A percentile compares a stretch with the other conserved stretches of the same genome.
Evolutionary conservation across 1,140 invertebrate genomes (phyloP).

Genomic region (Bombus vancouverensis): DNA sequence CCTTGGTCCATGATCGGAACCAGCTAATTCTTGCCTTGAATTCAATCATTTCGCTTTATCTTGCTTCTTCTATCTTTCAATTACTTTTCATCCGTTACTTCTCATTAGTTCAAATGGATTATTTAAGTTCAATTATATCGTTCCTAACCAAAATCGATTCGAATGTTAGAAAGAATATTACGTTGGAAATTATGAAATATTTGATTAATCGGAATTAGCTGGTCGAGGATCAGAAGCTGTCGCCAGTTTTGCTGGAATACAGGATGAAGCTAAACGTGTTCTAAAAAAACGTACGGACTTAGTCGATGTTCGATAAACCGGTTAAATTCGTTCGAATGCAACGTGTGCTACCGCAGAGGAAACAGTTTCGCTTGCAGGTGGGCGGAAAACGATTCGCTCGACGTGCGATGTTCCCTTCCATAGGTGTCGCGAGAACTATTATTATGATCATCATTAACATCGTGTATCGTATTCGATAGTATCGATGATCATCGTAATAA

Average conservation of each 20-base stretch:
- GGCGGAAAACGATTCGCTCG: conserved; percentile 50
- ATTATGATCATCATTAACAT: conserved; percentile 20
- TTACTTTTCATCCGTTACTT: too few species aligned
- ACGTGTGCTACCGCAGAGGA: not conserved
- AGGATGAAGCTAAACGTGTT: too few species aligned
- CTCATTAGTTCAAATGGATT: not conserved
- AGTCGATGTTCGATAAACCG: not conserved
- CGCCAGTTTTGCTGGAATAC: not conserved
- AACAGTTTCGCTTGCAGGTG: not conserved
- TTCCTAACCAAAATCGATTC: not conserved
- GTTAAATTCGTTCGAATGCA: conserved; percentile 6
- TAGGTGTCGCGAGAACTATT: conserved; percentile 47
- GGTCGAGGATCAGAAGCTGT: not conserved
- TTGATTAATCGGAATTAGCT: not conserved
- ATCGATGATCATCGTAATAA: conserved; percentile 53
- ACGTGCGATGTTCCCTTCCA: conserved; percentile 27
- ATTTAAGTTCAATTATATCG: not conserved
- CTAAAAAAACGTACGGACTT: conserved; percentile 1
- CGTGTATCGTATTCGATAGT: conserved; percentile 24
- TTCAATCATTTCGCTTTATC: not conserved
- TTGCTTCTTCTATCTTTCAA: too few species aligned
- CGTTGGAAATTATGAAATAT: not conserved
- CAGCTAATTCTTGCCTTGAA: not conserved
- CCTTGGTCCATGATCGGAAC: conserved; percentile 21
- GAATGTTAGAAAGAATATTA: not conserved